Percentiles rank a stretch among this genome's conserved stretches.
Conservation (phyloP, 2,888 invertebrate genomes). For the Carterocephalus palaemon region DNA sequence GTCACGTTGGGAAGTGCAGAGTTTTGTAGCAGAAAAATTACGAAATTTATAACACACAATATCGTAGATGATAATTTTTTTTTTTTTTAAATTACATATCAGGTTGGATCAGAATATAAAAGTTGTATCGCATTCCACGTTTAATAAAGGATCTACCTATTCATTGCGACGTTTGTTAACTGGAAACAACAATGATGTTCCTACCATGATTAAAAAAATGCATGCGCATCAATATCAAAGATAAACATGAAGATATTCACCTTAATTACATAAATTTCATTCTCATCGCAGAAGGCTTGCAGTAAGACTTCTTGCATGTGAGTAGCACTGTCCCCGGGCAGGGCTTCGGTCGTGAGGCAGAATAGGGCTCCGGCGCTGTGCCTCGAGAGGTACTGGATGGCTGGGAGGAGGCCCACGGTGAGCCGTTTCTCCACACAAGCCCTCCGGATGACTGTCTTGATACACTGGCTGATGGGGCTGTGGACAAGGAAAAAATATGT, state of each 20-base stretch:
- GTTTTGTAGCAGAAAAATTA: too few relatives aligned
- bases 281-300: constrained; percentile 88
- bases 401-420: constrained; percentile 82
- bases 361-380: constrained; percentile 81
- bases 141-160: too few relatives aligned
- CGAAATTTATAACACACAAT: too few relatives aligned
- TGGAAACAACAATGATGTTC: too few relatives aligned
- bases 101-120: too few relatives aligned
- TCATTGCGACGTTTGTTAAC: too few relatives aligned
- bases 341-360: constrained; percentile 83
- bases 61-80: too few relatives aligned
- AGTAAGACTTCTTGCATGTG: constrained; percentile 88
- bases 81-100: too few relatives aligned
- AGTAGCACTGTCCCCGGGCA: constrained; percentile 84
- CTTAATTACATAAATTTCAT: constrained; percentile 86
- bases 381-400: constrained; percentile 79
- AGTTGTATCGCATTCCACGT: too few relatives aligned
- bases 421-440: constrained; percentile 79
- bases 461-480: constrained; percentile 72
- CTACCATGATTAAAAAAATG: too few relatives aligned
- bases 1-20: too few relatives aligned
- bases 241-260: constrained; percentile 53
- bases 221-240: not conserved
- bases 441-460: constrained; percentile 74
- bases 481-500: constrained; percentile 39